These are phyloP conservation scores for Brachionichthys hirsutus DNA, from an alignment of 2,113 vertebrate species.

Conservation along the genomic window DNA sequence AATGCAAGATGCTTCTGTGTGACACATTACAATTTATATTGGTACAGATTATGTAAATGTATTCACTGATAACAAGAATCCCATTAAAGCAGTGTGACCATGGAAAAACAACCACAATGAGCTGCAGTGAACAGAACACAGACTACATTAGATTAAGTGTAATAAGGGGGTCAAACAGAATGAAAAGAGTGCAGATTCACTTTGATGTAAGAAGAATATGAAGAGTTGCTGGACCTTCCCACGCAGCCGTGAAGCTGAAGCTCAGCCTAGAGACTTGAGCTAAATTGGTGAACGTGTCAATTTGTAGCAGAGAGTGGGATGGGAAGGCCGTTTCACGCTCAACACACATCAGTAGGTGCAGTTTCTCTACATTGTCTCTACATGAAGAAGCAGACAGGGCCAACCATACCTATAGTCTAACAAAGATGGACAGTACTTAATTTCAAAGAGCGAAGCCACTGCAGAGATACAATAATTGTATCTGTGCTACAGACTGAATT, in stretches of 20 bases:
- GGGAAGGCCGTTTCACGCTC: slow-evolving; percentile 26
- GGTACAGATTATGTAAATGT: slow-evolving; percentile 35
- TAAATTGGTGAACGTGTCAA: slow-evolving; percentile 14
- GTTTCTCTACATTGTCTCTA: slow-evolving; percentile 2
- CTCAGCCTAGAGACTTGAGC: background rate
- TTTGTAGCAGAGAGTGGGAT: slow-evolving; percentile 12
- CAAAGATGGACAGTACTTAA: too few species aligned
- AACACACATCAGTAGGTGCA: slow-evolving; percentile 14
- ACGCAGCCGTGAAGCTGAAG: background rate
- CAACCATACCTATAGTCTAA: too few species aligned
- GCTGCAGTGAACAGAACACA: slow-evolving; percentile 10
- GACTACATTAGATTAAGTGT: slow-evolving; percentile 27
- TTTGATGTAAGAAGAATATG: slow-evolving; percentile 33
- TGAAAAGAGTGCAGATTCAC: slow-evolving; percentile 11
- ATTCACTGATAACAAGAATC: slow-evolving; percentile 40
- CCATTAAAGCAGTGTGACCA: slow-evolving; percentile 22
- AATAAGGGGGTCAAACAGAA: slow-evolving; percentile 4
- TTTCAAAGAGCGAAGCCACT: too few species aligned
- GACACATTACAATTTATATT: slow-evolving; percentile 14
- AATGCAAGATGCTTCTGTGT: slow-evolving; percentile 4
- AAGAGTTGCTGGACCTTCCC: slow-evolving; percentile 9
- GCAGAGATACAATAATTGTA: too few species aligned
- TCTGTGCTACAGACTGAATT: too few species aligned
- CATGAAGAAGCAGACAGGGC: too few species aligned
- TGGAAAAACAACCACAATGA: slow-evolving; percentile 27